Evolutionary conservation across 2,888 invertebrate genomes (phyloP).

Genomic region (Crematogaster levior): DNA sequence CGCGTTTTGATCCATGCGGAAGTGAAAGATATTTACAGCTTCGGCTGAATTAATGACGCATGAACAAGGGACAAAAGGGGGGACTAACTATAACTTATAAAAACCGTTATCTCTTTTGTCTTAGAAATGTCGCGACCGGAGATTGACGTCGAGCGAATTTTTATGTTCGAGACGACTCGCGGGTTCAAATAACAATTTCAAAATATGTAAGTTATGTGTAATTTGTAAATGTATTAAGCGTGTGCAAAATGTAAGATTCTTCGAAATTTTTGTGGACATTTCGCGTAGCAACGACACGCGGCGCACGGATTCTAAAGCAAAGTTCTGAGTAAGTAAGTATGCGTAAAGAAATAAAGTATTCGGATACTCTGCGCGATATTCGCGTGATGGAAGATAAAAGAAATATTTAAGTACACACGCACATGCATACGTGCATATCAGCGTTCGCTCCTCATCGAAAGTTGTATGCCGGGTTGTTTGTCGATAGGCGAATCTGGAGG

Average conservation of each 20-base stretch:
- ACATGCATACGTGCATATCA: not conserved
- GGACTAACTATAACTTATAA: not conserved
- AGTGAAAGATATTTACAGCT: constrained; percentile 16
- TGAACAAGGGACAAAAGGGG: too few species aligned
- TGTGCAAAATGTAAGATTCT: not conserved
- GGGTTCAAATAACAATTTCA: not conserved
- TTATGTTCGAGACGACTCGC: not conserved
- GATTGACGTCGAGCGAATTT: not conserved
- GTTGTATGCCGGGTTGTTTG: not conserved
- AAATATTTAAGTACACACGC: not conserved
- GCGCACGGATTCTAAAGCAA: not conserved
- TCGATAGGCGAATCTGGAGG: not conserved
- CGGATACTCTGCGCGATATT: not conserved
- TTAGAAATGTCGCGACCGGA: not conserved
- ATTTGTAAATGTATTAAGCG: not conserved
- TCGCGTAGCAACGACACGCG: not conserved
- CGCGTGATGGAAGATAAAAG: not conserved
- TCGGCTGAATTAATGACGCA: not conserved
- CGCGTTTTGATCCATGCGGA: constrained; percentile 12
- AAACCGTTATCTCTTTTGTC: not conserved
- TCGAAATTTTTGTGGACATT: not conserved
- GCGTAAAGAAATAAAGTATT: not conserved
- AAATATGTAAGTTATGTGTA: not conserved
- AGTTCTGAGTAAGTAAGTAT: not conserved
- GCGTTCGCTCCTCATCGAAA: not conserved